Conservation (phyloP, 2,113 vertebrate genomes). For the Otocyon megalotis region DNA sequence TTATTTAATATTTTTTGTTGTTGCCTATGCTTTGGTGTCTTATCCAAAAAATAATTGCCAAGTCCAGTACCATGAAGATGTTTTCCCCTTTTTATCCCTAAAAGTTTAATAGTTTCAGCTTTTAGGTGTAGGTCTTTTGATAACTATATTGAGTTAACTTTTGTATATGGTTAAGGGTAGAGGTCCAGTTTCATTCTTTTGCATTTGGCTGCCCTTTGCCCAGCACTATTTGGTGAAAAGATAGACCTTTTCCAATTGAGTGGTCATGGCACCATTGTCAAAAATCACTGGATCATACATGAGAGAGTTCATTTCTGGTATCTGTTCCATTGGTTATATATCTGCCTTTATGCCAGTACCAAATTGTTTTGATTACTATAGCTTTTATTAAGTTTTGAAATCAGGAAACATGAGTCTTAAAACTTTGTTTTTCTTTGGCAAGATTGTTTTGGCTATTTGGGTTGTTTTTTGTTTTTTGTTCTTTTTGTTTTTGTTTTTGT, state of each 20-base stretch:
- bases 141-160: not conserved
- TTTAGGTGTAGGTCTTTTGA: not conserved
- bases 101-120: not conserved
- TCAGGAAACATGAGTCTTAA: not conserved
- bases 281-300: not conserved
- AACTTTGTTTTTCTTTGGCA: not conserved
- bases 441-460: not conserved
- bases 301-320: not conserved
- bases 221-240: not conserved
- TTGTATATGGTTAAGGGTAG: not conserved
- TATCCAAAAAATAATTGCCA: not conserved
- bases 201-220: not conserved
- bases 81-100: not conserved
- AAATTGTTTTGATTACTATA: not conserved
- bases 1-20: not conserved
- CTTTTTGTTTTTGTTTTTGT: too few species aligned
- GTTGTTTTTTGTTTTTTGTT: too few species aligned
- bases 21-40: not conserved
- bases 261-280: not conserved
- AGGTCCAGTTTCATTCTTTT: not conserved
- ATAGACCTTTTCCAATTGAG: not conserved
- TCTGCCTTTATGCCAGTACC: not conserved
- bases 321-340: not conserved
- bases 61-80: not conserved
- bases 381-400: not conserved